Evolutionary conservation across 2,113 vertebrate genomes (phyloP), one percentile per base, ranked within the genome.

Genomic region (Pachypanchax playfairii): DNA sequence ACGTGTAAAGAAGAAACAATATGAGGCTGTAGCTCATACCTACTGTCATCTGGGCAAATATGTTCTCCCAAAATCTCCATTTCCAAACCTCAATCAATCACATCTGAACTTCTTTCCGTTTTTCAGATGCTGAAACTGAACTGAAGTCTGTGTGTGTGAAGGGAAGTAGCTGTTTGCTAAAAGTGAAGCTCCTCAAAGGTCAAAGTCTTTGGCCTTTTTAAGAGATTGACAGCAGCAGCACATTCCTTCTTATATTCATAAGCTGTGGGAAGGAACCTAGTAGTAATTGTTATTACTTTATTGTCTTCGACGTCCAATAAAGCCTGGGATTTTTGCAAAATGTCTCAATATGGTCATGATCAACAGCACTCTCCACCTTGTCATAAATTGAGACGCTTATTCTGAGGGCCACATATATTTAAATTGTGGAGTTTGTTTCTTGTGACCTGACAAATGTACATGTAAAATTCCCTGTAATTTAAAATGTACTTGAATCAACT

Each of bases 171-270:
- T n/a, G n/a, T n/a, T 26, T 29, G 38, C 46, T 52, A 4, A n/a
- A 48, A 57, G 11, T 21, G n/a, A n/a, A n/a, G n/a, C n/a, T 35
- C 1, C 33, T 35, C 17, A 25, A 36, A 4, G 55, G 26, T 66
- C 77, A 84, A 84, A 75, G 77, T 77, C 48, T 57, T 42, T 21
- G 31, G 14, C 61, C 63, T 4, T 63, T 59, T 43, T 28, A 7
- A 21, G 5, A 5, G 43, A 18, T 4, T 22, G 4, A 43, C 10
- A 21, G 3, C 10, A 18, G 39, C 17, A 41, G 38, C 39, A n/a
- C n/a, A 5, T 9, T 41, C 39, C 14, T 8, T 41, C 17, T 44
- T 12, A 22, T 1, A 4, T 44, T 44, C 15, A 24, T 21, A 24
- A 2, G 43, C 10, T 12, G 1, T 2, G 21, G 12, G n/a, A n/a